Evolutionary conservation across 2,888 invertebrate species (phyloP).

Genomic region (Pachliopta kotzebuea): DNA sequence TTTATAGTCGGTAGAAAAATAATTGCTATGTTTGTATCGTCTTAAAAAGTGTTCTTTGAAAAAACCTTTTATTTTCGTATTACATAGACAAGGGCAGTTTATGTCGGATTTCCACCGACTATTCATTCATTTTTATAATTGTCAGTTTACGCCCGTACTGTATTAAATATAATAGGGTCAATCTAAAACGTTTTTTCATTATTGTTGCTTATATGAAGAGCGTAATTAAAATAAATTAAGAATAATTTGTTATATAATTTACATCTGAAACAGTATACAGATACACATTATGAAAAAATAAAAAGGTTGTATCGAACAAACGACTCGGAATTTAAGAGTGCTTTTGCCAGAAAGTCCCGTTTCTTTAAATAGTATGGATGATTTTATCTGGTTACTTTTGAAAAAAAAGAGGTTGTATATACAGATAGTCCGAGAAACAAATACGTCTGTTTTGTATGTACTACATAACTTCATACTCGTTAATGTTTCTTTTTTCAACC

Average conservation of each 20-base stretch:
- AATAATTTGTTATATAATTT: neutral
- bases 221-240: neutral
- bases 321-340: conserved; percentile 2
- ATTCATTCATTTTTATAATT: no score
- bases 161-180: no score
- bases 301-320: conserved; percentile 2
- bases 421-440: neutral
- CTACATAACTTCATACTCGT: no score
- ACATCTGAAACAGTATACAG: neutral
- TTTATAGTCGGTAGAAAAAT: no score
- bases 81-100: no score
- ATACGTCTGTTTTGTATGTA: neutral
- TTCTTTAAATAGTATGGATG: conserved; percentile 9
- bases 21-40: no score
- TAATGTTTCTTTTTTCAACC: no score
- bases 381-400: conserved; percentile 10
- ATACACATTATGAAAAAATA: neutral
- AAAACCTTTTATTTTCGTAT: no score
- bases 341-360: conserved; percentile 13
- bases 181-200: neutral
- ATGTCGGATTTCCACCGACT: no score
- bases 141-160: neutral
- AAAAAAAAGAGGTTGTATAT: neutral
- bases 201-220: neutral
- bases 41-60: neutral